Evolutionary conservation across 2,797 vertebrate genomes (phyloP), one percentile per base, ranked within the genome.

Genomic region (Orestias chungarensis): DNA sequence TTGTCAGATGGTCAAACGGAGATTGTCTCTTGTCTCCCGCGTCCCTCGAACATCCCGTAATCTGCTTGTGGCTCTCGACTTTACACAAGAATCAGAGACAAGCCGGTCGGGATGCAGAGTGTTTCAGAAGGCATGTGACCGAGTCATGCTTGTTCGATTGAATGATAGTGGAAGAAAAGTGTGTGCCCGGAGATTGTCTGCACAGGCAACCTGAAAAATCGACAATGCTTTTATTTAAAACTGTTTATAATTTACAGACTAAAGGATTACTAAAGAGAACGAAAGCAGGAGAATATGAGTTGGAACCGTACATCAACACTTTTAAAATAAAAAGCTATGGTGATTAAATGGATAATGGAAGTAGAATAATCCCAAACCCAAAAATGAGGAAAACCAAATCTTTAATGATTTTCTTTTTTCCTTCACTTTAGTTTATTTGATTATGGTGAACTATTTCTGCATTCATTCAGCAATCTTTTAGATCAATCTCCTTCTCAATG

Each of bases 1-100:
- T 75, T 77, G 80, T 66, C 80, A 85, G 65, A 64, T 4, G 33
- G 80, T 86, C 83, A 75, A 42, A 62, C 7, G 4, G 70, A 82
- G 88, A 77, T 59, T 66, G 47, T n/a, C 59, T 62, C 67, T 54
- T 66, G 11, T 70, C 27, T 43, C 61, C 27, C 42, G 57, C 62
- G 35, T 62, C 61, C 38, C 25, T 73, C 72, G 59, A 33, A 71
- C 70, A 65, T 38, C 57, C 66, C 73, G 66, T 79, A 82, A 86
- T 82, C 73, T 73, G 73, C 74, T 70, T 40, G 64, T n/a, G 31
- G 75, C 50, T 42, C 38, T 29, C 61, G 42, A 44, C 31, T 61
- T 54, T 42, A n/a, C 35, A 40, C 40, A 52, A 68, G 49, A 68
- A 52, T 42, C 35, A 54, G 43, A 47, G 44, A 20, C 23, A 33